Evolutionary conservation across 2,888 invertebrate genomes (phyloP), one percentile per base, ranked within the genome.

Genomic region (Calephelis perditalis): DNA sequence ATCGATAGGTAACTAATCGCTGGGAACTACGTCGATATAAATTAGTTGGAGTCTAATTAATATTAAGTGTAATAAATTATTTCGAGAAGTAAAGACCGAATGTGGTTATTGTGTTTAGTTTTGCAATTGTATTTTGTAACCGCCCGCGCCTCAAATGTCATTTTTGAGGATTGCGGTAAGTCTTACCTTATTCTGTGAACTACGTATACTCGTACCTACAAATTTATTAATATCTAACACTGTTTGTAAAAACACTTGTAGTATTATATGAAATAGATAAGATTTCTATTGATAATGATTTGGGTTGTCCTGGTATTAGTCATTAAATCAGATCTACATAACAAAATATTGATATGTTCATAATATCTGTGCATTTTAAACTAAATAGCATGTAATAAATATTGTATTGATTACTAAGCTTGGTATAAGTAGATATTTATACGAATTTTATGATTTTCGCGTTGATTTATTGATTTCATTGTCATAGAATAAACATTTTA

Each of bases 101-200:
- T 81, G 78, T 74, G 76, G 70, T 64, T 73, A 55, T 62, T 76
- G 59, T 67, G 63, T 10, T 40, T 74, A 46, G 65, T 79, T 36
- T 64, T 79, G 58, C 74, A 68, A 57, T 62, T 79, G 15, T 62
- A 67, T 59, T 67, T 74, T 37, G 65, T 70, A 46, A 60, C 68
- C 52, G 74, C 68, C 58, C 62, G 72, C 56, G 75, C 76, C 49
- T 76, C 77, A 59, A 83, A 86, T 45, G 69, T 80, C 49, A 46
- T 56, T 37, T 86, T 86, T 66, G 77, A 81, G 74, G 86, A 86
- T 67, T 86, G 86, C 66, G 86, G 86, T 86, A 72, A 82, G 84
- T 73, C 47, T 37, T 55, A 49, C 37, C 5, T 26, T 26, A 35
- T 26, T 10, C 37, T 49, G 10, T 45, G 11, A 43, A 59, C 15